phyloP scores from a whole-genome alignment of 2,113 vertebrate genomes.

The Triplophysa rosa region DNA sequence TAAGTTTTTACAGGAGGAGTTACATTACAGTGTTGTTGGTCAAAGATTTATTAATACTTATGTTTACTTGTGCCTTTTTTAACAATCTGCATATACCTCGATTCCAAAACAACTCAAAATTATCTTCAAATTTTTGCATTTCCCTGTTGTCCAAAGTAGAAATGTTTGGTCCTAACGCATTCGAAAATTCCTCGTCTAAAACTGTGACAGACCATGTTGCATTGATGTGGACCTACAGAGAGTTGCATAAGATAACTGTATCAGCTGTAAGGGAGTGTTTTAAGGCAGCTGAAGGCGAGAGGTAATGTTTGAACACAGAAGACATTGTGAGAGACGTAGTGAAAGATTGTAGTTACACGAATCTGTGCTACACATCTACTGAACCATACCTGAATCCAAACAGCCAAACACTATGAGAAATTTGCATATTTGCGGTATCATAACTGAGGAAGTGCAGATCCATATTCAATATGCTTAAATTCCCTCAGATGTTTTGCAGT shows the following conservation, averaged over 20 bases:
- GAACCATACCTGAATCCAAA: conserved; percentile 18
- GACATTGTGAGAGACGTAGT: not conserved
- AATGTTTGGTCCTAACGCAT: conserved; percentile 18
- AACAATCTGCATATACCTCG: not conserved
- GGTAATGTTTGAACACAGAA: conserved; percentile 36
- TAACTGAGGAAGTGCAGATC: not conserved
- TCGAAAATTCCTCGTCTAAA: conserved; percentile 5
- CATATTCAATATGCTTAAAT: not conserved
- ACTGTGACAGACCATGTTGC: not conserved
- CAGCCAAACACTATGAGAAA: not conserved
- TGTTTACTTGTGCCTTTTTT: not conserved
- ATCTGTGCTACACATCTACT: conserved; percentile 10
- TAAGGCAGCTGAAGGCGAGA: conserved; percentile 51
- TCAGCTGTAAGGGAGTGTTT: conserved; percentile 19
- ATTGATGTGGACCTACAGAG: not conserved
- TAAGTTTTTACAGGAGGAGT: not conserved
- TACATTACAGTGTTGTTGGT: conserved; percentile 40
- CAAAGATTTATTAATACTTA: conserved; percentile 29
- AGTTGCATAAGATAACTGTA: conserved; percentile 31
- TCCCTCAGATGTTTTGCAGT: conserved; percentile 15
- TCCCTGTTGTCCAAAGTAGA: not conserved
- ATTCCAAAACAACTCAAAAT: not conserved
- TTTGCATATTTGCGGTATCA: not conserved
- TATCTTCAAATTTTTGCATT: not conserved
- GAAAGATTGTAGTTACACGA: not conserved